Conservation (phyloP, 1,140 invertebrate genomes). For the Dendroctonus ponderosae region DNA sequence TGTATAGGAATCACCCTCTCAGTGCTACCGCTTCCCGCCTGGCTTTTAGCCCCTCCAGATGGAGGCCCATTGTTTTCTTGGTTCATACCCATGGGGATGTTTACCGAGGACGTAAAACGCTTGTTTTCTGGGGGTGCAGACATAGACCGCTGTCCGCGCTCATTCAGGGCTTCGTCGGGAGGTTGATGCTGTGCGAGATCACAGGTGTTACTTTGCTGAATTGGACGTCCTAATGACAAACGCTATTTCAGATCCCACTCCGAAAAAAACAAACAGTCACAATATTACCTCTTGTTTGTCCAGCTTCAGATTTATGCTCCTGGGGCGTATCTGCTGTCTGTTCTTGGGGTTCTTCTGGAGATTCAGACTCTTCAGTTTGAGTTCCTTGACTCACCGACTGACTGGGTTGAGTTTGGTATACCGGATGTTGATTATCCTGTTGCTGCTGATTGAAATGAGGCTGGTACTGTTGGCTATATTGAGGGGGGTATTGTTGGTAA, state of each 20-base stretch:
- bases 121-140: constrained; percentile 65
- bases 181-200: constrained; percentile 70
- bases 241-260: background rate
- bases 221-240: constrained; percentile 30
- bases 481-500: constrained; percentile 35
- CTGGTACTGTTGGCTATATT: constrained; percentile 21
- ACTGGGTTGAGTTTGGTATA: constrained; percentile 13
- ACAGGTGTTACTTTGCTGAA: constrained; percentile 73
- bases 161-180: constrained; percentile 50
- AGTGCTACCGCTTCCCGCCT: constrained; percentile 46
- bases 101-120: constrained; percentile 57
- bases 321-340: constrained; percentile 24
- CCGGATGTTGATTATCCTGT: constrained; percentile 3
- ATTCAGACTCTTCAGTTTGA: constrained; percentile 17
- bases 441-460: constrained; percentile 13
- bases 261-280: constrained; percentile 1
- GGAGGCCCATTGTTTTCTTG: constrained; percentile 45
- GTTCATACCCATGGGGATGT: constrained; percentile 55
- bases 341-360: constrained; percentile 18
- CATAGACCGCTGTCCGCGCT: constrained; percentile 64
- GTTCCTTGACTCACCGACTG: constrained; percentile 21
- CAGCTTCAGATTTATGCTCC: constrained; percentile 35
- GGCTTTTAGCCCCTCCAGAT: constrained; percentile 40
- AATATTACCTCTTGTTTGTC: constrained; percentile 36
- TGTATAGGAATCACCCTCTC: constrained; percentile 85